Base-by-base conservation (phyloP, 2,797 vertebrate genomes). In the Pyrocephalus nanus region DNA sequence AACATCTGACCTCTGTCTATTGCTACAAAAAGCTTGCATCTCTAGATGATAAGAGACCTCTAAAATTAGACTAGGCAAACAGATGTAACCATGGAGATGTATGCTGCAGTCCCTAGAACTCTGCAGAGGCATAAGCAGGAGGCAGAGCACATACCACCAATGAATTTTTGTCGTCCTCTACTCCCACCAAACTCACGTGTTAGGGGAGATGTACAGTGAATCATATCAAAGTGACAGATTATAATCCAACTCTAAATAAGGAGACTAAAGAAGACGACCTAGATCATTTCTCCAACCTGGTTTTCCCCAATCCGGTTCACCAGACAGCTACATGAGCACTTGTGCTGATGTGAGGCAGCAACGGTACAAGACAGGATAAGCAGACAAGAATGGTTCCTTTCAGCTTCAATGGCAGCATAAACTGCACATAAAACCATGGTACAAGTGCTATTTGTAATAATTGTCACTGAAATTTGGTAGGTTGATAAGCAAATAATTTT, bases 31-130 rank as follows among this genome's bases (percentile, higher is more conserved):
- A 36, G 27, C 22, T 80, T 70, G 38, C 71, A 91, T 77, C 57
- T 62, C 32, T 30, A 85, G 60, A 50, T 76, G 30, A 86, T 1
- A 50, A 43, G 7, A 87, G 22, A 8, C 38, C 86, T 92, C 93
- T 88, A 90, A 95, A 96, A 89, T 92, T 77, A 96, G 91, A 43
- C 50, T 5, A 3, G 54, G 60, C 54, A 57, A 83, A 80, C 54
- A 91, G 71, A 92, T 73, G 86, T 89, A 95, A 92, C 95, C 94
- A 95, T 93, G 84, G 92, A 82, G 88, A 96, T 86, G 36, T 26
- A 76, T 45, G 53, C 74, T 84, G 79, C 83, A 88, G 55, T 65
- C 74, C 76, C 8, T 0, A 81, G 87, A 93, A 73, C 77, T 85
- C 72, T 2, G 12, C 89, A 91, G 67, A 94, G 75, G 72, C 78